Evolutionary conservation across 2,888 invertebrate species (phyloP).

Genomic region (Lasioglossum figueresi): DNA sequence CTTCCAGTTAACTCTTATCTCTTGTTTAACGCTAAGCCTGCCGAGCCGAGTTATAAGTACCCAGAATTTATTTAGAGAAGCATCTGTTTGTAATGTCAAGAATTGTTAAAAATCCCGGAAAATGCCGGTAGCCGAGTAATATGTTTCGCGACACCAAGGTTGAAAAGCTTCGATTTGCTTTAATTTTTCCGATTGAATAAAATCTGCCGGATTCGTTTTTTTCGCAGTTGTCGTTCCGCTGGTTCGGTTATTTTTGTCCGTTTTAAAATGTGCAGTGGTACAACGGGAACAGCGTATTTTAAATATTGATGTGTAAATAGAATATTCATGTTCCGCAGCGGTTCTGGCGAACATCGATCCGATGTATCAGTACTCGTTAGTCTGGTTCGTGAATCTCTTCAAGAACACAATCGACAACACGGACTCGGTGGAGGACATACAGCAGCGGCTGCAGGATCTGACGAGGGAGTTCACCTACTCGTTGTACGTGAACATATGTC

Average conservation of each 20-base stretch:
- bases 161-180: neutral
- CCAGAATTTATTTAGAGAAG: neutral
- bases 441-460: conserved; percentile 90
- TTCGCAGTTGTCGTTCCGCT: neutral
- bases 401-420: conserved; percentile 94
- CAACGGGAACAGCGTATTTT: neutral
- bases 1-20: neutral
- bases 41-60: too few relatives aligned
- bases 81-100: neutral
- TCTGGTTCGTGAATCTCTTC: conserved; percentile 97
- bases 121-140: neutral
- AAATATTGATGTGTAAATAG: neutral
- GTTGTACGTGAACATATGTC: conserved; percentile 95
- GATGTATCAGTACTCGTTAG: conserved; percentile 98
- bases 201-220: neutral
- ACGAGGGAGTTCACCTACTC: conserved; percentile 94
- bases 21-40: neutral
- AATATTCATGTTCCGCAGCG: conserved; percentile 84
- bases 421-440: conserved; percentile 92
- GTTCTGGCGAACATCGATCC: conserved; percentile 97
- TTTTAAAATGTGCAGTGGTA: neutral
- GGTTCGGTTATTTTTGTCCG: neutral
- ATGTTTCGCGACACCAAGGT: neutral
- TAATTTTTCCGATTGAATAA: neutral
- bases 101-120: neutral